Evolutionary conservation across 1,140 invertebrate genomes (phyloP), one percentile per base, ranked within the genome.

Genomic region (Drosophila cardini): DNA sequence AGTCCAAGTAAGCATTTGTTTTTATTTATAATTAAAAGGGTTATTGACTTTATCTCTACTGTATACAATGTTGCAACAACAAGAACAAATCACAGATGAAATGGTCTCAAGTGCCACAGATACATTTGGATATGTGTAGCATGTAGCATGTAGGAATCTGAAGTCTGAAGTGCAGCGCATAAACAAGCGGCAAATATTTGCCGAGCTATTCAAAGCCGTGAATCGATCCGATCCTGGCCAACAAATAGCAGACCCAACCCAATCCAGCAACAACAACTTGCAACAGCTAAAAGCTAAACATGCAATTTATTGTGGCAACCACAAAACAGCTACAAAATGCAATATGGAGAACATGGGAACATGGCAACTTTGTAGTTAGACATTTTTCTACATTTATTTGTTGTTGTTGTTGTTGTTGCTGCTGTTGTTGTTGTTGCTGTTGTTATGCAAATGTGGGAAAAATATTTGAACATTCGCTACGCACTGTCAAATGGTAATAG

Each of bases 401-500:
- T 26, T 26, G 21, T 26, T 26, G 21, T 5, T 26, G 21, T 53
- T 34, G 40, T 42, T 16, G 56, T 72, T n/a, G n/a, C n/a, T n/a
- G n/a, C n/a, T 26, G 21, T 26, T 26, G 21, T 26, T 26, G 21
- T 5, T 26, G 21, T 53, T 34, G 40, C 34, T 16, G 56, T 72
- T 71, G 70, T 63, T 64, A 78, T 76, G 67, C 72, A 76, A 72
- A 84, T 85, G 76, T 85, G 76, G 80, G 80, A 80, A 84, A 84
- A 84, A 84, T 69, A 76, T 67, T 80, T 82, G 34, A 57, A 50
- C 36, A 53, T 64, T 72, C 34, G 45, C 42, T 64, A 72, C 69
- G 69, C 61, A 72, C 61, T 16, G 50, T 13, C 53, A 67, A 68
- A 68, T 68, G 34, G 50, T 26, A 63, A 55, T 71, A 55, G 60